Evolutionary conservation across 1,140 invertebrate genomes (phyloP), one percentile per base, ranked within the genome.

Genomic region (Polypedilum vanderplanki): DNA sequence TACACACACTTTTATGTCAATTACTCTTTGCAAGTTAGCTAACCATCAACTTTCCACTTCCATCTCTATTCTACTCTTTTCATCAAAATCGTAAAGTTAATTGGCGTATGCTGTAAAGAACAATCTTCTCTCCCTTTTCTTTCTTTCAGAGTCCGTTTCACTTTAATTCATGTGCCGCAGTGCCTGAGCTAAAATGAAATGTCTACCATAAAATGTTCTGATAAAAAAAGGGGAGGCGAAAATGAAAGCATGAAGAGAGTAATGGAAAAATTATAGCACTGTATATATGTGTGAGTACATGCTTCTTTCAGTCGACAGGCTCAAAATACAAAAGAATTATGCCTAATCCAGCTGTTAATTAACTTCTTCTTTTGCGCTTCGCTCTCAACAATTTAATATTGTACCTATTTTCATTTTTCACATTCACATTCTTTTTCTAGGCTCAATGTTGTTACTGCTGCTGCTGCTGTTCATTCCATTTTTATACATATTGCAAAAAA

Each of bases 341-440:
- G 46, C 46, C 46, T 57, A 57, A 57, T 57, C 46, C 46, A 57
- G 46, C 46, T 57, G 46, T 57, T 57, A 57, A 57, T 57, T 57
- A 57, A 15, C 46, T 57, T 57, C 46, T 57, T 57, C 46, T 57
- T 57, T 12, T 57, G 12, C 46, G 12, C 46, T 15, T 57, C 46
- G 1, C 46, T 57, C 46, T 57, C 46, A 57, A 57, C 46, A 15
- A 57, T 57, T 57, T 57, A 57, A 57, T 57, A 57, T 57, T n/a
- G 46, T 57, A 12, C 46, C 46, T 57, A 57, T n/a, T 57, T 57
- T 57, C 46, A 57, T 57, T 57, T 57, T 57, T 57, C n/a, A 57
- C 46, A 46, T 46, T 46, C 15, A 46, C 41, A 57, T 12, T 57
- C n/a, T 57, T 15, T n/a, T 12, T 57, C 12, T 57, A n/a, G 12